Evolutionary conservation across 2,888 invertebrate genomes (phyloP).

Genomic region (Linnaemya tessellans): DNA sequence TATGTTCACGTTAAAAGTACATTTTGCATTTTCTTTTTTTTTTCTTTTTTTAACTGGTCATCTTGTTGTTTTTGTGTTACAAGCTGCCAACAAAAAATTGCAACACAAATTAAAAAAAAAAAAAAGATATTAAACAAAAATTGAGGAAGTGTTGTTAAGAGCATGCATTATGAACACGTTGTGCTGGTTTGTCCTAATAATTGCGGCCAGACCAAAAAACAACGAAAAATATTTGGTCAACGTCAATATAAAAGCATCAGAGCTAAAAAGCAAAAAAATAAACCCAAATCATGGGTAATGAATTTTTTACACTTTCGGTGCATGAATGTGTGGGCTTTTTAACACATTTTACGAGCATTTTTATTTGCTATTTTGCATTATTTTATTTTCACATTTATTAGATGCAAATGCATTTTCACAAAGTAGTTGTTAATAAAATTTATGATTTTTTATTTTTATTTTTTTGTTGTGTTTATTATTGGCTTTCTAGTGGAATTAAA

Average conservation of each 20-base stretch:
- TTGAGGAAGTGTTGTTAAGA: slow-evolving; percentile 70
- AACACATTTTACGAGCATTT: not conserved
- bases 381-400: slow-evolving; percentile 14
- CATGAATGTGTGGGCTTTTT: slow-evolving; percentile 41
- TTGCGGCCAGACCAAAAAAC: slow-evolving; percentile 72
- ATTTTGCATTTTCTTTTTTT: slow-evolving; percentile 21
- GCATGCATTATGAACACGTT: slow-evolving; percentile 71
- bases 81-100: slow-evolving; percentile 4
- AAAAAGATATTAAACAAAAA: slow-evolving; percentile 29
- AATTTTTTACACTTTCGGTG: slow-evolving; percentile 57
- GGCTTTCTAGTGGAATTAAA: slow-evolving; percentile 15
- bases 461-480: not conserved
- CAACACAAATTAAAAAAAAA: slow-evolving; percentile 4
- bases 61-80: slow-evolving; percentile 14
- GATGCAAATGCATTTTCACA: slow-evolving; percentile 57
- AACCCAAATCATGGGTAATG: slow-evolving; percentile 33
- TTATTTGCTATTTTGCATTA: not conserved
- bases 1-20: slow-evolving; percentile 66
- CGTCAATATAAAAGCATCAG: slow-evolving; percentile 15
- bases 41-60: slow-evolving; percentile 9
- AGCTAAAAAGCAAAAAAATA: slow-evolving; percentile 22
- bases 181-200: slow-evolving; percentile 76
- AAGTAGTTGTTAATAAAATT: slow-evolving; percentile 62
- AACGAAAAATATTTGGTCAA: slow-evolving; percentile 56
- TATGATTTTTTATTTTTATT: no score